Percentiles rank a stretch among this genome's conserved stretches.
These are phyloP conservation scores for Macroteleia sp. DNA, from an alignment of 2,888 invertebrate species.

Conservation along the genomic window DNA sequence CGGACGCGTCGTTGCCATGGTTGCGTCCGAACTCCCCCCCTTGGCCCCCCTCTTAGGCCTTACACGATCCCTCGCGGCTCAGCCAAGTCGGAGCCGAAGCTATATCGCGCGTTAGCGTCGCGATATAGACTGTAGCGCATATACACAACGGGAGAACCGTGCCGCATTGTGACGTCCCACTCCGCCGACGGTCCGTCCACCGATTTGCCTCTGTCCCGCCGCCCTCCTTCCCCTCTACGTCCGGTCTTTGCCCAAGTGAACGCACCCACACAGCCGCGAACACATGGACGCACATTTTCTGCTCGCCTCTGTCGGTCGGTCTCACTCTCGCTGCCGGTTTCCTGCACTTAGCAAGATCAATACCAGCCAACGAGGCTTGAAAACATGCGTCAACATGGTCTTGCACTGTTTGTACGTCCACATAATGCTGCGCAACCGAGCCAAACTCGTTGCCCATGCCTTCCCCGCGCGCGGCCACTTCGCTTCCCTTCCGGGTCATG, in stretches of 20 bases:
- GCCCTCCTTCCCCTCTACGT: conserved; percentile 38
- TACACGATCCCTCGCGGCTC: conserved; percentile 78
- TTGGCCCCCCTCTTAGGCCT: conserved; percentile 80
- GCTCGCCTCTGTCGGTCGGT: conserved; percentile 61
- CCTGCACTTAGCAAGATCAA: conserved; percentile 86
- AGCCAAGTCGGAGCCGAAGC: conserved; percentile 59
- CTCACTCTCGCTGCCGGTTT: conserved; percentile 79
- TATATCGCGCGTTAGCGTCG: conserved; percentile 61
- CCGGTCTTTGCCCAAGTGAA: conserved; percentile 57
- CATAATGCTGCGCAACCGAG: conserved; percentile 81
- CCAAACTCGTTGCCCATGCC: conserved; percentile 52
- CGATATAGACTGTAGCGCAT: conserved; percentile 62
- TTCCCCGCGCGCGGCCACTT: conserved; percentile 62
- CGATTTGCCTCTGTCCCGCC: conserved; percentile 32
- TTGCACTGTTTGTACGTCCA: conserved; percentile 84
- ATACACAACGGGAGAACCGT: conserved; percentile 62
- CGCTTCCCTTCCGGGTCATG: conserved; percentile 64
- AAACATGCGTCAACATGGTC: conserved; percentile 87
- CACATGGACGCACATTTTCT: conserved; percentile 38
- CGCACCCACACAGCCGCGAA: conserved; percentile 43
- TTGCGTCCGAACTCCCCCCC: conserved; percentile 76
- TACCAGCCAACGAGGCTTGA: conserved; percentile 87
- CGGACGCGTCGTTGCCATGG: conserved; percentile 82
- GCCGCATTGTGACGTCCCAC: conserved; percentile 60
- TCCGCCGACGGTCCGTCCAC: conserved; percentile 43